Conservation (phyloP, 1,140 invertebrate genomes). For the Drosophila ironensis region DNA sequence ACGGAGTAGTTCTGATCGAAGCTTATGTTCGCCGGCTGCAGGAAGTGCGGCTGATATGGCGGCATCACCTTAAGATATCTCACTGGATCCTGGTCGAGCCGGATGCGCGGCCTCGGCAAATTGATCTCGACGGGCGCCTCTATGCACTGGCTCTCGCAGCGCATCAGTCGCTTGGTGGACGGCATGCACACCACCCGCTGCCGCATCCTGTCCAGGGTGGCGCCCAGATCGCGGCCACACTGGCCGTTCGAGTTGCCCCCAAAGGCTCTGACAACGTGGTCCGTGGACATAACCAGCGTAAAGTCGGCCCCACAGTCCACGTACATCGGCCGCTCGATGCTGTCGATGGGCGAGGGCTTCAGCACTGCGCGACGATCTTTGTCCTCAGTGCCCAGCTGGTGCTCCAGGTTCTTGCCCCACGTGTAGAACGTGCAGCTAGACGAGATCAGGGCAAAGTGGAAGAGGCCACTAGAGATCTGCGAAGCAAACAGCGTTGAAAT, state of each 20-base stretch:
- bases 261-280: constrained; percentile 85
- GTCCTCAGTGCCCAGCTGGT: constrained; percentile 85
- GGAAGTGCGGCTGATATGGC: constrained; percentile 67
- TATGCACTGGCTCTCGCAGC: constrained; percentile 75
- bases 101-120: constrained; percentile 74
- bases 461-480: constrained; percentile 85
- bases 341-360: constrained; percentile 77
- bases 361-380: constrained; percentile 83
- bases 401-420: constrained; percentile 87
- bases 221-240: constrained; percentile 73
- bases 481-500: background rate
- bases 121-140: constrained; percentile 76
- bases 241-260: constrained; percentile 86
- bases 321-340: constrained; percentile 80
- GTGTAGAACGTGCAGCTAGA: constrained; percentile 85
- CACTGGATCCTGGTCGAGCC: constrained; percentile 66
- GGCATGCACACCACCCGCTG: constrained; percentile 76
- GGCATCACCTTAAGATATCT: constrained; percentile 80
- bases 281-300: constrained; percentile 84
- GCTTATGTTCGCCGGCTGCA: constrained; percentile 71
- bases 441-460: constrained; percentile 85
- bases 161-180: constrained; percentile 76
- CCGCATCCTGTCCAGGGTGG: constrained; percentile 66
- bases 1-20: constrained; percentile 58
- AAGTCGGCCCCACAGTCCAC: constrained; percentile 85